Evolutionary conservation across 64 coral and sea anemone genomes (phyloP).

Genomic region (Hydrozoanthus tunicans): DNA sequence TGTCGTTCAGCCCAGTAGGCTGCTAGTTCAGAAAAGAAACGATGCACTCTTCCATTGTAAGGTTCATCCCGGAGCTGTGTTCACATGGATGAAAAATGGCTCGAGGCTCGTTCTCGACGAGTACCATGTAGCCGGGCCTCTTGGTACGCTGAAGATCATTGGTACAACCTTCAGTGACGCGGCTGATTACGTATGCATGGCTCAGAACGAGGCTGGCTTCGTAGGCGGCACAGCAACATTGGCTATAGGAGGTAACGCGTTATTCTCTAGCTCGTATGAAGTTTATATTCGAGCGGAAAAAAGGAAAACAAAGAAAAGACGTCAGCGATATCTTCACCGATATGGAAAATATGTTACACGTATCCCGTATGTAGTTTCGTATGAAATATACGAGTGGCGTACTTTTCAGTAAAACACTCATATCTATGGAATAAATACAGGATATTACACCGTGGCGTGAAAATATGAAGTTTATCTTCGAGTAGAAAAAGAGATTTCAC

Average conservation of each 20-base stretch:
- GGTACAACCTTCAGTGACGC: constrained; percentile 59
- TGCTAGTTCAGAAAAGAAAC: constrained; percentile 45
- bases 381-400: too few species aligned
- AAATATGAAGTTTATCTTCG: too few species aligned
- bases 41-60: constrained; percentile 67
- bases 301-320: too few species aligned
- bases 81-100: constrained; percentile 76
- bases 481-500: too few species aligned
- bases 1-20: constrained; percentile 57
- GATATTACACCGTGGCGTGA: too few species aligned
- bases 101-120: constrained; percentile 57
- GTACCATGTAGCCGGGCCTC: constrained; percentile 67
- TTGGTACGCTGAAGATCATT: constrained; percentile 69
- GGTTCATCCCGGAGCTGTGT: constrained; percentile 68
- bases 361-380: too few species aligned
- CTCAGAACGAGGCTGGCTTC: constrained; percentile 79
- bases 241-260: constrained; percentile 63
- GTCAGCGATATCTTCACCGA: too few species aligned
- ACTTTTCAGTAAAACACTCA: too few species aligned
- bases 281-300: too few species aligned
- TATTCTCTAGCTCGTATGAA: background rate
- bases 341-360: too few species aligned
- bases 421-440: too few species aligned
- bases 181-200: constrained; percentile 86
- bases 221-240: constrained; percentile 51